Conservation (phyloP, 2,797 vertebrate species). For the Okamejei kenojei region DNA sequence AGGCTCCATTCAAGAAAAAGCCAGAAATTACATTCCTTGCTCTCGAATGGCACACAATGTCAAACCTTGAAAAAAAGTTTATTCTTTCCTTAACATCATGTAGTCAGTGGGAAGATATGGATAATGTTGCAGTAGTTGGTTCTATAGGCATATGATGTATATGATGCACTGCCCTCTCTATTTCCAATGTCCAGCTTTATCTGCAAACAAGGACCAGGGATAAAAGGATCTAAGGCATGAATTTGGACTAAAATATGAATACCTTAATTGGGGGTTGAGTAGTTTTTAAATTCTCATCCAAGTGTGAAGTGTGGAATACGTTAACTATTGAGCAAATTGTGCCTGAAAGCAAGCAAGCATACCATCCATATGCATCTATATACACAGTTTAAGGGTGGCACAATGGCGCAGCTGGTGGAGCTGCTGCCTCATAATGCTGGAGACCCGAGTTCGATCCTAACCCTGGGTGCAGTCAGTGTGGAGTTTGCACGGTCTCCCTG, state of each 20-base stretch:
- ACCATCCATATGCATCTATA: too few species aligned
- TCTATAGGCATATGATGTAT: neutral
- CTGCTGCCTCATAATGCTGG: too few species aligned
- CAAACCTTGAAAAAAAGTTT: neutral
- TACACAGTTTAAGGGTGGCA: too few species aligned
- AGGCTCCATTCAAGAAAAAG: neutral
- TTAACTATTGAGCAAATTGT: neutral
- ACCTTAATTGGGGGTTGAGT: neutral
- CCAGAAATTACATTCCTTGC: neutral
- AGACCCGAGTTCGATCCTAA: too few species aligned
- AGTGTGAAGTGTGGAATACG: neutral
- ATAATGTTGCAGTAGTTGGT: neutral
- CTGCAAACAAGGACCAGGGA: neutral
- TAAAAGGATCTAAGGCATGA: neutral
- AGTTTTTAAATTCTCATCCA: neutral
- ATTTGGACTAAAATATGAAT: neutral
- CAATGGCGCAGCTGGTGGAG: too few species aligned
- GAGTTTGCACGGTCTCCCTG: too few species aligned
- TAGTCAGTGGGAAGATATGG: neutral
- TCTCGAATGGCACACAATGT: neutral
- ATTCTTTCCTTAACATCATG: neutral
- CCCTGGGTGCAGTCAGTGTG: too few species aligned
- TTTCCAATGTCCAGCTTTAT: neutral
- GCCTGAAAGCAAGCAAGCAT: too few species aligned
- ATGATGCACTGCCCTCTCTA: too few species aligned